phyloP scores from a whole-genome alignment of 2,888 invertebrate genomes.

The Caenorhabditis sp. region DNA sequence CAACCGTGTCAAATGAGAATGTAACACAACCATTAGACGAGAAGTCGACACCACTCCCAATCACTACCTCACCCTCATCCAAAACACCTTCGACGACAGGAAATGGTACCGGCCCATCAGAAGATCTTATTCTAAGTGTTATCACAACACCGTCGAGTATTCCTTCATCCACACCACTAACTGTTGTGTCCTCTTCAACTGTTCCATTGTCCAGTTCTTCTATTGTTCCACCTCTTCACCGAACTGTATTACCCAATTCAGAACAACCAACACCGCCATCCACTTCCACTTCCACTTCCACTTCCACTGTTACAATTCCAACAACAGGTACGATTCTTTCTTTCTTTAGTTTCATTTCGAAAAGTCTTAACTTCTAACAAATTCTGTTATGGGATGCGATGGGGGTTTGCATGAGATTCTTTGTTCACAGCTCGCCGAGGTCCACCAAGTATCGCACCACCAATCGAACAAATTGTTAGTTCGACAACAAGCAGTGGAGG shows the following conservation, averaged over 20 bases:
- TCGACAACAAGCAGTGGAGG: background rate
- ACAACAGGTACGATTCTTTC: background rate
- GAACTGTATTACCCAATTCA: conserved; percentile 9
- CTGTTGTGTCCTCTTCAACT: background rate
- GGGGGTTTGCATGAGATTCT: background rate
- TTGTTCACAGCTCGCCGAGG: conserved; percentile 13
- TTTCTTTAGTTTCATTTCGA: no score
- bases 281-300: background rate
- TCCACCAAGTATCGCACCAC: conserved; percentile 32
- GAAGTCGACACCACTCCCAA: background rate
- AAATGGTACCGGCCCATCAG: background rate
- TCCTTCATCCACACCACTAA: background rate
- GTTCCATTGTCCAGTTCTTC: background rate
- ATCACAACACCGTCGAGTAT: background rate
- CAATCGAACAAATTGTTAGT: conserved; percentile 8
- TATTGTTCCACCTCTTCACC: conserved; percentile 1
- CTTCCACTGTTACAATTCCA: background rate
- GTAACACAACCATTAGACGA: conserved; percentile 6
- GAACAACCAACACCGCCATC: conserved; percentile 9
- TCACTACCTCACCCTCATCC: background rate
- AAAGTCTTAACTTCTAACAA: no score
- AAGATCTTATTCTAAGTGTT: background rate
- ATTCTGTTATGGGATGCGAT: no score
- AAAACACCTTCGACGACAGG: background rate
- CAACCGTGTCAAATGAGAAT: background rate